These are phyloP conservation scores for Lucifuga dentata DNA, from an alignment of 2,113 vertebrate genomes.

Conservation along the genomic window DNA sequence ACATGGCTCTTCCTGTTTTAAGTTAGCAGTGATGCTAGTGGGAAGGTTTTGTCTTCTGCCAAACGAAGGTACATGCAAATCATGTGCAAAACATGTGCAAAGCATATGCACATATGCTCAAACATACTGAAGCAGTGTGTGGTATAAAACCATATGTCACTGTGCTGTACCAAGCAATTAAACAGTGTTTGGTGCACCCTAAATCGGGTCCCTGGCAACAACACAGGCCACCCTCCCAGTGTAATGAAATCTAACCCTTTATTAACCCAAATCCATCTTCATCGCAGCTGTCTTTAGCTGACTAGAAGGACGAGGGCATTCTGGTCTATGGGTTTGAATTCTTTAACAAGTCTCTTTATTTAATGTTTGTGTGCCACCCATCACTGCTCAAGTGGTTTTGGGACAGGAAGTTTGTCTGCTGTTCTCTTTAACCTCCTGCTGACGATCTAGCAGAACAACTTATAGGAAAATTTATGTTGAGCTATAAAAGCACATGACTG, in stretches of 20 bases:
- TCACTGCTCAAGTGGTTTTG: not conserved
- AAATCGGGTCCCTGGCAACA: constrained; percentile 32
- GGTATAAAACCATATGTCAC: constrained; percentile 20
- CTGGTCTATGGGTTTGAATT: not conserved
- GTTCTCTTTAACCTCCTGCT: not conserved
- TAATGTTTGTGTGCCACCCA: not conserved
- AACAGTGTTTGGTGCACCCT: constrained; percentile 39
- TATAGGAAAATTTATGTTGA: constrained; percentile 8
- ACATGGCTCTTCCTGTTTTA: no score
- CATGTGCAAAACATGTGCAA: not conserved
- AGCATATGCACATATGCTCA: not conserved
- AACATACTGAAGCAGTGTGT: not conserved
- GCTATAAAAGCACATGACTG: not conserved
- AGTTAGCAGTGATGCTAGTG: no score
- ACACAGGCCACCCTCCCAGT: constrained; percentile 28
- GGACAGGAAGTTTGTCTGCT: not conserved
- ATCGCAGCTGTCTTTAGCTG: constrained; percentile 26
- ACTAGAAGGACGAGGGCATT: not conserved
- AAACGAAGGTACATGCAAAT: not conserved
- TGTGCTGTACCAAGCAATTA: constrained; percentile 24
- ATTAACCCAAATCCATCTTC: constrained; percentile 58
- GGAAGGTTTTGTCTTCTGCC: not conserved
- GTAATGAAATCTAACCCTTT: constrained; percentile 58
- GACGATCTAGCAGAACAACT: not conserved
- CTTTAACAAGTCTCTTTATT: not conserved